Conservation (phyloP, 2,113 vertebrate genomes). For the Pitta sordida region DNA sequence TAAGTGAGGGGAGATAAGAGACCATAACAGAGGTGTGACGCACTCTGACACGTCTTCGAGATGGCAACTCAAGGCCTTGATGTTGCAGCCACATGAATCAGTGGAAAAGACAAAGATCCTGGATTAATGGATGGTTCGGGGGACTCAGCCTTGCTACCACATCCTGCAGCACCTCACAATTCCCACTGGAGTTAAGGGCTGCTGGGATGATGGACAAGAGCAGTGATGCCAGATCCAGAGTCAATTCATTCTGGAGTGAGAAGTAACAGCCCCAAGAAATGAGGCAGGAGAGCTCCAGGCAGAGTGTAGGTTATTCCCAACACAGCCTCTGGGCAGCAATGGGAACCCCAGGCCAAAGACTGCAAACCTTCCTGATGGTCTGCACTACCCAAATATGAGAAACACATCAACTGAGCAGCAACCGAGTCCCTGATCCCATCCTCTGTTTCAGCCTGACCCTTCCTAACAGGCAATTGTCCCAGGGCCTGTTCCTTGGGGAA, state of each 20-base stretch:
- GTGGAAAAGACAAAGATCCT: neutral
- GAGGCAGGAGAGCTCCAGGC: neutral
- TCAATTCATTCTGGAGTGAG: neutral
- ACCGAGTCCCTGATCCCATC: neutral
- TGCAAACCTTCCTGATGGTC: neutral
- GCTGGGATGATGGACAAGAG: neutral
- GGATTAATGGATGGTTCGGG: neutral
- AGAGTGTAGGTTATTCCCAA: neutral
- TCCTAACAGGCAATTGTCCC: neutral
- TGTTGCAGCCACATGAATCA: neutral
- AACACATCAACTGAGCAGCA: accelerated
- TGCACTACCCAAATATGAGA: neutral
- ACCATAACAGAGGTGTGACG: neutral
- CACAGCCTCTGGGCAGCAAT: neutral
- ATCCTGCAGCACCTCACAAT: neutral
- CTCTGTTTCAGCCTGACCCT: neutral
- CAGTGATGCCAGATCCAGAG: neutral
- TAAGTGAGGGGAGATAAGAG: slow-evolving; percentile 8
- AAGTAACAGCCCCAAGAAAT: neutral
- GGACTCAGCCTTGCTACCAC: neutral
- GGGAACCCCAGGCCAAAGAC: neutral
- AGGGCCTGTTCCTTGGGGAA: neutral
- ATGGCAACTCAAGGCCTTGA: neutral
- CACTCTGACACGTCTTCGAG: neutral
- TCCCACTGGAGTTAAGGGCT: neutral